Conservation (phyloP, 2,888 invertebrate species). For the Dolichomitus sp. region DNA sequence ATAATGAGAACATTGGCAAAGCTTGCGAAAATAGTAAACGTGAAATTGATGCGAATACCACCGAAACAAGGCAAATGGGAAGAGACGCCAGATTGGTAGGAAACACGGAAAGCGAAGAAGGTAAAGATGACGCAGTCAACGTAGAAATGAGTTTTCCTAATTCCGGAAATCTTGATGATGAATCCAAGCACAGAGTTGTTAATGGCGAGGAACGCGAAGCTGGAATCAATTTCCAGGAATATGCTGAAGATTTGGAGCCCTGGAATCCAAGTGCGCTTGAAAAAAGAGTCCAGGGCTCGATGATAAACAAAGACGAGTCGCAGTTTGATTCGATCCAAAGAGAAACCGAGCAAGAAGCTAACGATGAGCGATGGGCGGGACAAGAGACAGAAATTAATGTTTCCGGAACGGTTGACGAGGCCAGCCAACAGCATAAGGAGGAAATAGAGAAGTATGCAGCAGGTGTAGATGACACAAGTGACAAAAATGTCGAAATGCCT, state of each 20-base stretch:
- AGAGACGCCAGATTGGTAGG: conserved; percentile 32
- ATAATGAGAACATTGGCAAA: conserved; percentile 65
- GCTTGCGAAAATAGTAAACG: conserved; percentile 45
- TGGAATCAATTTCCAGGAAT: conserved; percentile 52
- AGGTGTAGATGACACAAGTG: not conserved
- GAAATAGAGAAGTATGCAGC: not conserved
- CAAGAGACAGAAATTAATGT: not conserved
- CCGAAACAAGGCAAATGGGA: conserved; percentile 1
- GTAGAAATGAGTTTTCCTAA: not conserved
- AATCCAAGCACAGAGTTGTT: conserved; percentile 6
- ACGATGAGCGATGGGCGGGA: conserved; percentile 18
- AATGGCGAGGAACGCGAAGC: conserved; percentile 57
- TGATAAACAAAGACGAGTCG: conserved; percentile 54
- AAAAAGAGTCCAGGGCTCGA: conserved; percentile 58
- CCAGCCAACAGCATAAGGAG: not conserved
- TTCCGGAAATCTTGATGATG: not conserved
- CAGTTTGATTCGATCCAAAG: conserved; percentile 3
- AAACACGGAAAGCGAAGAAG: not conserved
- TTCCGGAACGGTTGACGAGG: conserved; percentile 16
- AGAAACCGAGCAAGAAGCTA: conserved; percentile 30
- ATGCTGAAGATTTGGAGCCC: conserved; percentile 66
- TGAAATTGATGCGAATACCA: conserved; percentile 20
- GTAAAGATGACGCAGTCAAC: not conserved
- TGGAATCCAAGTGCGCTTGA: conserved; percentile 64
- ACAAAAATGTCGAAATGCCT: not conserved